Conservation (phyloP, 2,797 vertebrate genomes). For the Borostomias antarcticus region DNA sequence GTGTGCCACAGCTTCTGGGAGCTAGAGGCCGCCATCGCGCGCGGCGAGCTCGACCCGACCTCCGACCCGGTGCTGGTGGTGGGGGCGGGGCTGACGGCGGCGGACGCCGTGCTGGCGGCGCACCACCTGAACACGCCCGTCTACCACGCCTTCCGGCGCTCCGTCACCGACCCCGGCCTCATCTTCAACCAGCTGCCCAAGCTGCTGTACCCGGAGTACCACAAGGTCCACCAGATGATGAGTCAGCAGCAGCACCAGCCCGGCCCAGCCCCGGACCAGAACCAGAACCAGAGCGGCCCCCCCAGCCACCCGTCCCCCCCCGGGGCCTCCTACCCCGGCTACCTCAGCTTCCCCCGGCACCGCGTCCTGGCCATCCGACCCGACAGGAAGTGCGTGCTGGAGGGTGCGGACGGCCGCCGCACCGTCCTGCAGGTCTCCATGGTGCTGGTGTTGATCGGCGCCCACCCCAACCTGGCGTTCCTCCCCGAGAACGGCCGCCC, state of each 20-base stretch:
- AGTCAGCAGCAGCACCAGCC: constrained; percentile 72
- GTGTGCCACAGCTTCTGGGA: constrained; percentile 81
- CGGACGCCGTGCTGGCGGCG: constrained; percentile 76
- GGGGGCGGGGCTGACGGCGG: constrained; percentile 80
- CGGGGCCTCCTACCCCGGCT: constrained; percentile 66
- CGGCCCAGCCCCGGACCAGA: neutral
- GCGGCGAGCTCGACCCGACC: constrained; percentile 62
- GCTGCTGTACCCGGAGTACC: constrained; percentile 83
- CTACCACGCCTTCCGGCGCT: constrained; percentile 77
- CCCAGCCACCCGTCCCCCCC: constrained; percentile 1
- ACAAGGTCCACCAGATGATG: constrained; percentile 87
- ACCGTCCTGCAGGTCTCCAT: constrained; percentile 75
- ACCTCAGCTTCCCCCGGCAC: constrained; percentile 78
- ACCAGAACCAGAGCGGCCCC: constrained; percentile 4
- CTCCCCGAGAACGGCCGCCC: constrained; percentile 59
- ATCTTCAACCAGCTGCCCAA: constrained; percentile 85
- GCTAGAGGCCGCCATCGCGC: constrained; percentile 75
- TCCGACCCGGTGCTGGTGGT: constrained; percentile 79
- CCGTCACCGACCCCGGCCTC: constrained; percentile 71
- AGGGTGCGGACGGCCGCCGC: constrained; percentile 60
- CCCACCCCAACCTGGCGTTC: constrained; percentile 79
- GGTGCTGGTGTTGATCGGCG: constrained; percentile 78
- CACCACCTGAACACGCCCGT: constrained; percentile 78
- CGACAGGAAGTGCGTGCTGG: constrained; percentile 74
- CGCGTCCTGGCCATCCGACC: constrained; percentile 68